A percentile compares a stretch with the other conserved stretches of the same genome.
phyloP scores from a whole-genome alignment of 2,888 invertebrate genomes.

The Coelopa pilipes region DNA sequence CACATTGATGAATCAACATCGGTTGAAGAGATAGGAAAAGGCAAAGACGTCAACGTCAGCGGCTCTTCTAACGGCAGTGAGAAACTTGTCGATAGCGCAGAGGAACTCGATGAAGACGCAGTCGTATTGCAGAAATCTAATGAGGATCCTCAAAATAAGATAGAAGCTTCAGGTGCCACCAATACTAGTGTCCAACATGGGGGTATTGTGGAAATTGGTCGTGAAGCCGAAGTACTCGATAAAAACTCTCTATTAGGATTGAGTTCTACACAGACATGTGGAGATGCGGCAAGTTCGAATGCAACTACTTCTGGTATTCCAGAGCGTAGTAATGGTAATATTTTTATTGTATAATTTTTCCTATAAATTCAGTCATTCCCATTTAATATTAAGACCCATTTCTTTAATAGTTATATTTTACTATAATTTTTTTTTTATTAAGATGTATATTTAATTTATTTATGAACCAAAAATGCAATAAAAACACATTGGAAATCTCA shows the following conservation, averaged over 20 bases:
- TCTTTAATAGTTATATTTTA: no score
- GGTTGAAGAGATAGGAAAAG: conserved; percentile 5
- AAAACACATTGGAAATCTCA: neutral
- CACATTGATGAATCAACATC: conserved; percentile 47
- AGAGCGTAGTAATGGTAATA: conserved; percentile 45
- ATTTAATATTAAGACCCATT: conserved; percentile 6
- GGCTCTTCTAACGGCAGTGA: conserved; percentile 42
- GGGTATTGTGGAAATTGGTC: conserved; percentile 65
- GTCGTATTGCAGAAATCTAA: neutral
- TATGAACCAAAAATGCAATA: neutral
- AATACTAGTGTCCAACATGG: conserved; percentile 45
- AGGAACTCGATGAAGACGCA: conserved; percentile 51
- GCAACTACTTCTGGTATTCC: conserved; percentile 17
- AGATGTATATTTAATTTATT: neutral
- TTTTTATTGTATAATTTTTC: conserved; percentile 53
- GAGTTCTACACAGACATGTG: conserved; percentile 29
- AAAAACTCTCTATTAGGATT: conserved; percentile 41
- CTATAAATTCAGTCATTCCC: conserved; percentile 5
- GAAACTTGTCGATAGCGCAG: conserved; percentile 53
- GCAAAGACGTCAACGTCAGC: neutral
- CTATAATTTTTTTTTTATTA: no score
- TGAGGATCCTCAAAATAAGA: conserved; percentile 17
- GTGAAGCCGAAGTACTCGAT: conserved; percentile 63
- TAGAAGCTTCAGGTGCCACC: conserved; percentile 6
- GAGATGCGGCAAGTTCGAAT: conserved; percentile 20